phyloP scores from a whole-genome alignment of 53 echinoderm and acorn worm genomes.

The Echinometra lucunter region DNA sequence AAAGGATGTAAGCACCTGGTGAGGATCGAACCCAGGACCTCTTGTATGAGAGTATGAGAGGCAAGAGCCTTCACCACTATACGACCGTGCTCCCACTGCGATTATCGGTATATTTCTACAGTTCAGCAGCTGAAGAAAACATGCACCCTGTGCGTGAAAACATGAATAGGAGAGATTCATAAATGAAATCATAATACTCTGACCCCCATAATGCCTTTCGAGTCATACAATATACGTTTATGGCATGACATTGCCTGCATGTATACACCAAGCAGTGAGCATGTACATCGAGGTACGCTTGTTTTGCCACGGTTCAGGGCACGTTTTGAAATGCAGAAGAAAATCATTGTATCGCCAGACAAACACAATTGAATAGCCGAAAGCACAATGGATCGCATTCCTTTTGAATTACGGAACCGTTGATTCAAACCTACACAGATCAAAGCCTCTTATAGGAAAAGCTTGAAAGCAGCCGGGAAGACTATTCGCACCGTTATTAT shows the following conservation, averaged over 20 bases:
- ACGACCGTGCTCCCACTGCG: no score
- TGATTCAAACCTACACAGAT: background rate
- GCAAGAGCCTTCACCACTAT: no score
- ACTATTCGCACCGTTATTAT: background rate
- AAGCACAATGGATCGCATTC: constrained; percentile 4
- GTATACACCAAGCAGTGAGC: background rate
- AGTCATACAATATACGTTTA: background rate
- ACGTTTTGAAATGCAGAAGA: constrained; percentile 58
- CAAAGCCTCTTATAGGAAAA: background rate
- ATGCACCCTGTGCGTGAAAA: constrained; percentile 16
- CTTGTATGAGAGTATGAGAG: no score
- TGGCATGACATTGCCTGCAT: background rate
- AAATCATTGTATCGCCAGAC: background rate
- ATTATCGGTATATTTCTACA: no score
- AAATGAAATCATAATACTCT: background rate
- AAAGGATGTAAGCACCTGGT: no score
- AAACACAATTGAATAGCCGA: background rate
- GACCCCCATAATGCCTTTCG: background rate
- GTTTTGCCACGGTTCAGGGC: constrained; percentile 7
- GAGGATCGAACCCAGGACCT: no score
- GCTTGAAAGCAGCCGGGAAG: background rate
- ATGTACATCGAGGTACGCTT: background rate
- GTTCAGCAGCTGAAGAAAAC: background rate
- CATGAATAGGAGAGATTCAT: constrained; percentile 29
- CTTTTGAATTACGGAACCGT: constrained; percentile 47